Evolutionary conservation across 2,797 vertebrate genomes (phyloP).

Genomic region (Rhinophrynus dorsalis): DNA sequence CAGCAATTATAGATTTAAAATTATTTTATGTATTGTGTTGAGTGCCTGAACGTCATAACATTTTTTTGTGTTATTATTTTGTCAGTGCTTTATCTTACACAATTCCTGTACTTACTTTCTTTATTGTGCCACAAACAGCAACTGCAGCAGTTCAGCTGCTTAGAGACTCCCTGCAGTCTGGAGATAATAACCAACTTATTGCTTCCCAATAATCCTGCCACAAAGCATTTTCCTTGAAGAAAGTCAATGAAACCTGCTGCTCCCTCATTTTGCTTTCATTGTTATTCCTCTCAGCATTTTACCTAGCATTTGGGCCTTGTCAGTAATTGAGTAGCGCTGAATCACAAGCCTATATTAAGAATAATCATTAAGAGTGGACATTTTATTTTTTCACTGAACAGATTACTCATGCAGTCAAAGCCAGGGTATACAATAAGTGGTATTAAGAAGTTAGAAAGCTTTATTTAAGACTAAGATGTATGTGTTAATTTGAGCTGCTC

Average conservation of each 20-base stretch:
- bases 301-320: slow-evolving; percentile 22
- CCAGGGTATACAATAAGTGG: background rate
- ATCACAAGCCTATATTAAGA: slow-evolving; percentile 25
- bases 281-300: slow-evolving; percentile 41
- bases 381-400: background rate
- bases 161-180: slow-evolving; percentile 29
- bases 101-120: background rate
- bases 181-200: slow-evolving; percentile 44
- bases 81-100: background rate
- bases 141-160: slow-evolving; percentile 11
- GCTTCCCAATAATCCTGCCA: slow-evolving; percentile 45
- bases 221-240: slow-evolving; percentile 41
- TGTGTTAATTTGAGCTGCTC: slow-evolving; percentile 24
- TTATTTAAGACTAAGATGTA: slow-evolving; percentile 5
- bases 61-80: too few relatives aligned
- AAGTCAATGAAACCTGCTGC: slow-evolving; percentile 38
- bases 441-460: background rate
- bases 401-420: slow-evolving; percentile 5
- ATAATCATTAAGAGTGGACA: slow-evolving; percentile 35
- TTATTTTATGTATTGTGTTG: too few relatives aligned
- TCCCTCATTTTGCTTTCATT: slow-evolving; percentile 43
- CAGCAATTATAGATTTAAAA: too few relatives aligned
- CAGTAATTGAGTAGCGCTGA: slow-evolving; percentile 40
- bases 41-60: too few relatives aligned
- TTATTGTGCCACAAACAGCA: slow-evolving; percentile 6